Evolutionary conservation across 2,797 vertebrate genomes (phyloP).

Genomic region (Gastrophryne carolinensis): DNA sequence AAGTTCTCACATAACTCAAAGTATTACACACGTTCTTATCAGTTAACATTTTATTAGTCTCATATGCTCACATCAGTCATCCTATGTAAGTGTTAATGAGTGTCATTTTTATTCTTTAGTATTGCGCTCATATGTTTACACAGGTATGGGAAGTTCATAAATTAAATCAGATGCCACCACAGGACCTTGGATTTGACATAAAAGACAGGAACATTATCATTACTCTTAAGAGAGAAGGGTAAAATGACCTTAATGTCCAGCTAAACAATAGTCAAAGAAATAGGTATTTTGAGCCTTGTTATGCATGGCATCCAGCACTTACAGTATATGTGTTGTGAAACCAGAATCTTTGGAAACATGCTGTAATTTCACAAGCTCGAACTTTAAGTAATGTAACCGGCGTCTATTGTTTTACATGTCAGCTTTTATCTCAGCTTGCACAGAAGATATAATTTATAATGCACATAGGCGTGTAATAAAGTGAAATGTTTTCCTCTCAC

Average conservation of each 20-base stretch:
- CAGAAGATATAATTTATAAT: neutral
- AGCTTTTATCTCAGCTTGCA: neutral
- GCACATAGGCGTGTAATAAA: neutral
- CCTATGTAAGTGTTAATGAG: constrained; percentile 1
- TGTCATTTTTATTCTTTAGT: constrained; percentile 23
- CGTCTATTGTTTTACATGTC: neutral
- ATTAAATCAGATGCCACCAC: constrained; percentile 18
- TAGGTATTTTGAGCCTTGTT: constrained; percentile 13
- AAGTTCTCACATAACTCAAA: constrained; percentile 11
- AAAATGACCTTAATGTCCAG: constrained; percentile 32
- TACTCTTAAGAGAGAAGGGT: constrained; percentile 12
- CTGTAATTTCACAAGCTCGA: neutral
- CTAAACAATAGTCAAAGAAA: constrained; percentile 38
- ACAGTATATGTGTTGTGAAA: constrained; percentile 5
- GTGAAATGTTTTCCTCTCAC: neutral
- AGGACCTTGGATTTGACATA: constrained; percentile 6
- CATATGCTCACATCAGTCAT: constrained; percentile 4
- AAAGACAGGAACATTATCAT: constrained; percentile 25
- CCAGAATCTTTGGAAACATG: neutral
- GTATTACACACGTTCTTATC: constrained; percentile 2
- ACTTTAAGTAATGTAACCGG: neutral
- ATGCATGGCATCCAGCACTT: neutral
- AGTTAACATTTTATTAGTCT: neutral
- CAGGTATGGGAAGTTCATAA: constrained; percentile 24
- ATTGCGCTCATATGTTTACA: constrained; percentile 27